Evolutionary conservation across 2,113 vertebrate genomes (phyloP).

Genomic region (Dasyornis broadbenti): DNA sequence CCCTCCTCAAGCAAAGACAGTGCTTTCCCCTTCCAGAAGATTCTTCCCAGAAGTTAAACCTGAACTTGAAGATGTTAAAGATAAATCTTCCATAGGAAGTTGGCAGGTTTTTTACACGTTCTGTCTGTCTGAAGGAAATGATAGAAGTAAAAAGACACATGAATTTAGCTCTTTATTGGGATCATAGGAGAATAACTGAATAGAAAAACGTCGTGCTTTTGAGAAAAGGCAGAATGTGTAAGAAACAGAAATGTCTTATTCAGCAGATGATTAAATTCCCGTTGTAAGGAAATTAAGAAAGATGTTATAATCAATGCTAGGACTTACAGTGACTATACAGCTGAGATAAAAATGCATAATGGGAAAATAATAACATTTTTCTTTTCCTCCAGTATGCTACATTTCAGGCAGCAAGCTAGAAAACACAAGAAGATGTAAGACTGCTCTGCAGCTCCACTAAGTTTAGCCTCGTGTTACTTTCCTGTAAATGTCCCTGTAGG

Average conservation of each 20-base stretch:
- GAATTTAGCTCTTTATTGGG: background rate
- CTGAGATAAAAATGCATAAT: background rate
- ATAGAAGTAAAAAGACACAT: background rate
- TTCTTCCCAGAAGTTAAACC: background rate
- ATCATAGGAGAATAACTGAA: background rate
- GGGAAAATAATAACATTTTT: background rate
- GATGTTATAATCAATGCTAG: background rate
- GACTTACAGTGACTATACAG: background rate
- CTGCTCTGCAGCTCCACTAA: background rate
- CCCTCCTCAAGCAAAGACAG: background rate
- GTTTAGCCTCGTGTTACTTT: background rate
- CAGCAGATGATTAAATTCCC: background rate
- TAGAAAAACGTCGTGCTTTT: background rate
- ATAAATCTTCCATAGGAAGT: background rate
- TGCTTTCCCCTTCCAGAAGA: background rate
- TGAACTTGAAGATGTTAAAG: background rate
- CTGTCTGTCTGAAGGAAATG: background rate
- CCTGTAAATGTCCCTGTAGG: background rate
- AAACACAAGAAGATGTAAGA: background rate
- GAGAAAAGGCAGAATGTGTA: background rate
- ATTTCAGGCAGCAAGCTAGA: background rate
- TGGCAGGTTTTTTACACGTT: background rate
- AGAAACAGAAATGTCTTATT: background rate
- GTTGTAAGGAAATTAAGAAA: background rate
- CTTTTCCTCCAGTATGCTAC: background rate